Base-by-base conservation (phyloP, 2,888 invertebrate species). In the Chalcosyrphus nemorum region DNA sequence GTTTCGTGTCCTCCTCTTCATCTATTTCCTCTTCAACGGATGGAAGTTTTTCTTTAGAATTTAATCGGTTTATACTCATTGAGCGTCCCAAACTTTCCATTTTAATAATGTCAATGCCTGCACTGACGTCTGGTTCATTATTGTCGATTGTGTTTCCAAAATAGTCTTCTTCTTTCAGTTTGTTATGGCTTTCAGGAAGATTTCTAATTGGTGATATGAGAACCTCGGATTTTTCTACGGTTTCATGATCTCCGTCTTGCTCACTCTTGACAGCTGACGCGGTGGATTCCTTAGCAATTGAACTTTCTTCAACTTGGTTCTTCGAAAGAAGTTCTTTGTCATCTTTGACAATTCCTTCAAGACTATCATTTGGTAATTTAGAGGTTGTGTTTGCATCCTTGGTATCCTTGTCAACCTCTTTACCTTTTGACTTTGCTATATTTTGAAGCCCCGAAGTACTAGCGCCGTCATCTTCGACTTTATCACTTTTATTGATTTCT, bases 101-200 rank as follows among this genome's bases (percentile, higher is more conserved):
- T 35, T 56, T 56, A 1, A 56, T 6, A 35, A 56, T 56, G 0
- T 56, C 21, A 11, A 56, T 21, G 0, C n/a, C 21, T 2, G n/a
- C 1, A 4, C 1, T 21, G 21, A 4, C 15, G 21, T 11, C 24
- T 41, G 9, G 13, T 24, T 7, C 1, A 4, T 9, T 7, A 6
- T 17, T 3, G 4, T 57, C 35, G 13, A 59, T 59, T 9, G 59
- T n/a, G 0, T 47, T 63, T 19, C 63, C 63, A 45, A 63, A 45
- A 7, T 32, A 47, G 27, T 47, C 29, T 11, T 61, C 61, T 2
- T 5, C 24, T 43, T 43, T 13, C 3, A 43, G 15, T 27, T 43
- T 24, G 0, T 7, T 32, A 32, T 7, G 2, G 2, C 7, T 11
- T 7, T 32, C 9, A 5, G 32, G 6, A 9, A 32, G 1, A 32